These are phyloP conservation scores for Cacatua alba DNA, from an alignment of 2,113 vertebrate species.

Conservation along the genomic window DNA sequence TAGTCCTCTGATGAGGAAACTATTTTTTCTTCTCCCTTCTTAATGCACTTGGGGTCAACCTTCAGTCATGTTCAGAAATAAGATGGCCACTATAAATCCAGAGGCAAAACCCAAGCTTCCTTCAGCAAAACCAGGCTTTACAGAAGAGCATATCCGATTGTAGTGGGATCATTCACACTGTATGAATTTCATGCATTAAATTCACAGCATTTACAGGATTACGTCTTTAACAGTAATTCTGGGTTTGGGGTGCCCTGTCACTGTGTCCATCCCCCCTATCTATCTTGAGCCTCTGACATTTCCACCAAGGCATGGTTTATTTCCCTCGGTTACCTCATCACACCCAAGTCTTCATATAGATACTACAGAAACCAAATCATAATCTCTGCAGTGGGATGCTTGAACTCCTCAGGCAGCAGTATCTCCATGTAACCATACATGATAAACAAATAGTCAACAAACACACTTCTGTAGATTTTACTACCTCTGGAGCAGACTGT, in stretches of 20 bases:
- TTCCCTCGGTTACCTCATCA: neutral
- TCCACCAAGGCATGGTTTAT: neutral
- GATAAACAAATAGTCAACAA: neutral
- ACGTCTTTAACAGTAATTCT: neutral
- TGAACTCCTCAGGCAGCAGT: neutral
- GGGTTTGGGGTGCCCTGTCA: fast-evolving
- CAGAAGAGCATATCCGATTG: neutral
- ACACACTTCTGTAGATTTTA: neutral
- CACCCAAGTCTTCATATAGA: neutral
- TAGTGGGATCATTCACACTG: neutral
- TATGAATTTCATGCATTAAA: neutral
- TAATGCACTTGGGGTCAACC: neutral
- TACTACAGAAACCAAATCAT: neutral
- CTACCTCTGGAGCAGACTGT: neutral
- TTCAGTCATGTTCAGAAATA: neutral
- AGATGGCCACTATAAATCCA: neutral
- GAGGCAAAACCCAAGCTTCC: neutral
- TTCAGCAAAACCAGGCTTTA: neutral
- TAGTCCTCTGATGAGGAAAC: neutral
- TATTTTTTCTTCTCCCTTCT: neutral
- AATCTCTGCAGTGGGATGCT: neutral
- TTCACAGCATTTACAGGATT: neutral
- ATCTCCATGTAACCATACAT: neutral
- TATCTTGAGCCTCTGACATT: neutral
- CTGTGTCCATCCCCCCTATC: neutral